Evolutionary conservation across 2,797 vertebrate genomes (phyloP).

Genomic region (Micromesistius poutassou): DNA sequence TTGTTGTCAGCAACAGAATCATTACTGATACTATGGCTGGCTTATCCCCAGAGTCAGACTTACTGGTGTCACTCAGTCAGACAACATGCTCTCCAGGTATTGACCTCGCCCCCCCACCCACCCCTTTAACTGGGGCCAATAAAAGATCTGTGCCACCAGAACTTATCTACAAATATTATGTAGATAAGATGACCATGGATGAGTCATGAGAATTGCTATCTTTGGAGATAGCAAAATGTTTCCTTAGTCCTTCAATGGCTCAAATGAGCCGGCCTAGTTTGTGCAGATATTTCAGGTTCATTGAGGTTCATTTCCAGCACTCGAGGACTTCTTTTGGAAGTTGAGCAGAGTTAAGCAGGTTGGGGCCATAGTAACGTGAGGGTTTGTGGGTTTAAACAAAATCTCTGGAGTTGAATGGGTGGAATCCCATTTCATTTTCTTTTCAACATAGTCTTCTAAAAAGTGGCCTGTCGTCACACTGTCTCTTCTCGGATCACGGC

Average conservation of each 20-base stretch:
- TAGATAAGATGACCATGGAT: not conserved
- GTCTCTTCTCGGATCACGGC: slow-evolving; percentile 1
- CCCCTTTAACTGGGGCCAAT: not conserved
- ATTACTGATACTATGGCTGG: not conserved
- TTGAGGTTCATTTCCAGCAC: not conserved
- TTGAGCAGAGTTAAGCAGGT: not conserved
- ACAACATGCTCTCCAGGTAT: not conserved
- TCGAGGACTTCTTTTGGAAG: not conserved
- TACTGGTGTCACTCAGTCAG: not conserved
- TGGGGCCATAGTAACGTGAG: not conserved
- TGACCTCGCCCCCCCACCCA: not conserved
- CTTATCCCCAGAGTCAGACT: not conserved
- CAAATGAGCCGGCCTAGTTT: not conserved
- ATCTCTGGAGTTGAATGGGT: slow-evolving; percentile 8
- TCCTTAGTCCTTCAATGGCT: slow-evolving; percentile 1
- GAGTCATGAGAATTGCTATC: not conserved
- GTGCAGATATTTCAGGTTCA: not conserved
- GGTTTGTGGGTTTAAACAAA: not conserved
- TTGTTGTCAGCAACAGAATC: not conserved
- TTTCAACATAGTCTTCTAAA: not conserved
- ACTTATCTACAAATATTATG: not conserved
- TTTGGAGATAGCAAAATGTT: not conserved
- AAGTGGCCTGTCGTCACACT: not conserved
- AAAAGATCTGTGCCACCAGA: not conserved
- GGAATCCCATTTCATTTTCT: not conserved